Percentiles rank a stretch among this genome's conserved stretches.
phyloP scores from a whole-genome alignment of 2,797 vertebrate genomes.

The Paedocypris micromegethes region DNA sequence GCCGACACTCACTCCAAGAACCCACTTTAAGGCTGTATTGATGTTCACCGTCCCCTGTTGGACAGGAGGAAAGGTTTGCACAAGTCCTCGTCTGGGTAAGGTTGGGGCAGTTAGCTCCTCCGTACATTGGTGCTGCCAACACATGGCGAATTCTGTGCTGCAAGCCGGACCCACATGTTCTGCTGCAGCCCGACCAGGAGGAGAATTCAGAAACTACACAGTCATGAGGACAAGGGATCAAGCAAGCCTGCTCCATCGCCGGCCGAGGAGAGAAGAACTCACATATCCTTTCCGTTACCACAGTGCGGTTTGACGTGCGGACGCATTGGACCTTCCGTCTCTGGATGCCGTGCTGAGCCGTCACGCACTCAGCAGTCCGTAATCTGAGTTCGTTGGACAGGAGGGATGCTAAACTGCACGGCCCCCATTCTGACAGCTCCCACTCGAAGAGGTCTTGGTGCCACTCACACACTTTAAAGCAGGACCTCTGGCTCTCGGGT shows the following conservation, averaged over 20 bases:
- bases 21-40: constrained; percentile 87
- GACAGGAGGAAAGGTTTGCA: constrained; percentile 59
- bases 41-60: constrained; percentile 73
- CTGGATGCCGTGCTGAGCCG: constrained; percentile 90
- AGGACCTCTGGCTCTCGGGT: constrained; percentile 81
- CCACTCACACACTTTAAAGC: constrained; percentile 94
- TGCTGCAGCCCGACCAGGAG: constrained; percentile 79
- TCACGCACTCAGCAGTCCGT: constrained; percentile 71
- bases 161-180: constrained; percentile 67
- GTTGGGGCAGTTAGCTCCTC: constrained; percentile 81
- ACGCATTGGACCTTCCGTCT: constrained; percentile 76
- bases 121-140: constrained; percentile 81
- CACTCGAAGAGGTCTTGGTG: constrained; percentile 90
- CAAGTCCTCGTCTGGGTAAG: constrained; percentile 83
- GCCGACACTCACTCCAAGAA: constrained; percentile 79
- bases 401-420: constrained; percentile 69
- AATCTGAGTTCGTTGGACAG: constrained; percentile 61
- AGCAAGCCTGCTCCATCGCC: constrained; percentile 82
- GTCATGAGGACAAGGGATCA: constrained; percentile 89
- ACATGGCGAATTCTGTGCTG: constrained; percentile 79
- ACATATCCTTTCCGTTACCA: constrained; percentile 77
- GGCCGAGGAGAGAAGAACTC: constrained; percentile 83
- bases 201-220: constrained; percentile 88
- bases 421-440: constrained; percentile 85
- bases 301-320: constrained; percentile 78